These are phyloP conservation scores for Ennomos quercinarius DNA, from an alignment of 2,888 invertebrate species.

Conservation along the genomic window DNA sequence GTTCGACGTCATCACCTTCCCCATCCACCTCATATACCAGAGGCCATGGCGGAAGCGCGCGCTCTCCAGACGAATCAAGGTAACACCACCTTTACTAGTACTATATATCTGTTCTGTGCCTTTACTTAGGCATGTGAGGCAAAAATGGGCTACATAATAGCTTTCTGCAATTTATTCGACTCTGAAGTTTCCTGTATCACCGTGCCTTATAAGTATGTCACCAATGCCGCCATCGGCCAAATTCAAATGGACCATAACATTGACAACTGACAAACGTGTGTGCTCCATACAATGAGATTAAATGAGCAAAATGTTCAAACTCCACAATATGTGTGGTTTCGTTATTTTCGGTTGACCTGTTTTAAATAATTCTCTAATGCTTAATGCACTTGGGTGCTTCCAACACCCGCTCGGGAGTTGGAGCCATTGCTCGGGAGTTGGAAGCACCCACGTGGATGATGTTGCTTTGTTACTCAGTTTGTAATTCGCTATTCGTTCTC, in stretches of 20 bases:
- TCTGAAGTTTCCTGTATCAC: too few species aligned
- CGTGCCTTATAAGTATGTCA: too few species aligned
- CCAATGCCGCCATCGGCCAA: too few species aligned
- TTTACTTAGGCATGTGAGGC: too few species aligned
- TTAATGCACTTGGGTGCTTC: too few species aligned
- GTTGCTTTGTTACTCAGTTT: slow-evolving; percentile 14
- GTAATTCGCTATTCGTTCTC: slow-evolving; percentile 1
- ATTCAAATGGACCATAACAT: too few species aligned
- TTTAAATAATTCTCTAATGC: slow-evolving; percentile 43
- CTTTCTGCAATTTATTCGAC: too few species aligned
- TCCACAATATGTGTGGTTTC: slow-evolving; percentile 26
- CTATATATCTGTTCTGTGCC: too few species aligned
- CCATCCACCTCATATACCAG: slow-evolving; percentile 94
- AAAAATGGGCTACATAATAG: too few species aligned
- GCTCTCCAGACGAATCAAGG: slow-evolving; percentile 91
- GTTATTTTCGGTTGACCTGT: slow-evolving; percentile 53
- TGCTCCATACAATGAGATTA: too few species aligned
- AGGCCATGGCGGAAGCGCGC: slow-evolving; percentile 94
- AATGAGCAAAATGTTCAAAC: slow-evolving; percentile 18
- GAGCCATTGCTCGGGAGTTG: slow-evolving; percentile 10
- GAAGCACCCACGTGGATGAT: slow-evolving; percentile 38
- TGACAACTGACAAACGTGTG: too few species aligned
- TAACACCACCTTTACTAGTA: slow-evolving; percentile 49
- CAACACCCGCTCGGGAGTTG: slow-evolving; percentile 12
- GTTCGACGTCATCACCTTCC: slow-evolving; percentile 96